These are phyloP conservation scores for Microcebus jonahi DNA, from an alignment of 2,113 vertebrate genomes.

Conservation along the genomic window DNA sequence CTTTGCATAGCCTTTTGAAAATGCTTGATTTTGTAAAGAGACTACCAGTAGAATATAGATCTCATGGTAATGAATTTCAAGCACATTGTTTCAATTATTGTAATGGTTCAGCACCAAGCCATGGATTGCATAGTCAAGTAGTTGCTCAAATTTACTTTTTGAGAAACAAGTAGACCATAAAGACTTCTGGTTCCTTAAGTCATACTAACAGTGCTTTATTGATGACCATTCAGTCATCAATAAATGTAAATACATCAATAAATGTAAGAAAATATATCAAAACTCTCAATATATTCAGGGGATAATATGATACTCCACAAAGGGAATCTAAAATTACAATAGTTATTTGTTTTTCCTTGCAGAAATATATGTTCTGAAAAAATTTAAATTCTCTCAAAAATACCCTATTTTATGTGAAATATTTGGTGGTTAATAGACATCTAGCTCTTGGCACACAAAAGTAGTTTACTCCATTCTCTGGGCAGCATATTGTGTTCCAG, in stretches of 20 bases:
- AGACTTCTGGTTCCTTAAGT: neutral
- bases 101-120: neutral
- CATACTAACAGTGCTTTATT: neutral
- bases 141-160: neutral
- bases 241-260: slow-evolving; percentile 39
- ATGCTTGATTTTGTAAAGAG: neutral
- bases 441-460: neutral
- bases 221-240: neutral
- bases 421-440: neutral
- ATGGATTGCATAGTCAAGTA: neutral
- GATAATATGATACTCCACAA: neutral
- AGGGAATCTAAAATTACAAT: neutral
- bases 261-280: neutral
- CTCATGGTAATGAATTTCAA: slow-evolving; percentile 18
- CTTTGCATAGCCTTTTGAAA: neutral
- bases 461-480: neutral
- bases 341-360: neutral
- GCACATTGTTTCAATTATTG: neutral
- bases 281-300: neutral
- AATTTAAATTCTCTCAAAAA: neutral
- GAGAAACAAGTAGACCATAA: neutral
- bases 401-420: neutral
- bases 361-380: neutral
- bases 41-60: neutral
- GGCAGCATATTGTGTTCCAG: neutral